Percentiles rank a stretch among this genome's conserved stretches.
These are phyloP conservation scores for Theocolax elegans DNA, from an alignment of 1,140 invertebrate genomes.

Conservation along the genomic window DNA sequence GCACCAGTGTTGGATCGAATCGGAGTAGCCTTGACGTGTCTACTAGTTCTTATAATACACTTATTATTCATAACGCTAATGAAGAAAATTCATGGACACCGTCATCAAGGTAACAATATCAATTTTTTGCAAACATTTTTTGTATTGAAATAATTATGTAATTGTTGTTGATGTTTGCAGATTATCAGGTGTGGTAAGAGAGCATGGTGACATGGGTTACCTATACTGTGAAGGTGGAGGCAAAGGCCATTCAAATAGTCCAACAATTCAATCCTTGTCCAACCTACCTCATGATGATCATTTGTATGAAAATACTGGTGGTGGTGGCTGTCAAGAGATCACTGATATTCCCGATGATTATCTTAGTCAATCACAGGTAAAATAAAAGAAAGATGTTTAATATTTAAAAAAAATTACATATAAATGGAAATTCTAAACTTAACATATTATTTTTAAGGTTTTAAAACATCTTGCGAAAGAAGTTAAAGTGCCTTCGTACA, in stretches of 20 bases:
- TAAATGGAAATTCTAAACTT: too few species aligned
- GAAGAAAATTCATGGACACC: constrained; percentile 76
- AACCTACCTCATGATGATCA: constrained; percentile 64
- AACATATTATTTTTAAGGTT: constrained; percentile 72
- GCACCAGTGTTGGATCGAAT: constrained; percentile 71
- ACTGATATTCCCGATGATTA: constrained; percentile 88
- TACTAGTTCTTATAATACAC: constrained; percentile 82
- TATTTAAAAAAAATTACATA: neutral
- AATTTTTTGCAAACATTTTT: constrained; percentile 1
- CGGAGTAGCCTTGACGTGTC: constrained; percentile 79
- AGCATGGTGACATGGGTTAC: constrained; percentile 63
- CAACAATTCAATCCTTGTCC: constrained; percentile 63
- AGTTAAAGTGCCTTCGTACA: constrained; percentile 72
- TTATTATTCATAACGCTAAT: constrained; percentile 81
- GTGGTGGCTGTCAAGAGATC: constrained; percentile 75
- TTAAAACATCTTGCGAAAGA: constrained; percentile 88
- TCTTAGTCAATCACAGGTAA: constrained; percentile 78
- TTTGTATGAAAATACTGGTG: constrained; percentile 60
- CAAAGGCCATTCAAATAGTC: constrained; percentile 66
- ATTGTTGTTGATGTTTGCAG: too few species aligned
- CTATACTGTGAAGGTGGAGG: constrained; percentile 64
- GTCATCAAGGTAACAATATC: constrained; percentile 63
- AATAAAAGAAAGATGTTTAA: neutral
- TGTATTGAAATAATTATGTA: too few species aligned
- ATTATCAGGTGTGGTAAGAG: constrained; percentile 61